phyloP scores from a whole-genome alignment of 2,888 invertebrate genomes.

The Taphrorychus bicolor region DNA sequence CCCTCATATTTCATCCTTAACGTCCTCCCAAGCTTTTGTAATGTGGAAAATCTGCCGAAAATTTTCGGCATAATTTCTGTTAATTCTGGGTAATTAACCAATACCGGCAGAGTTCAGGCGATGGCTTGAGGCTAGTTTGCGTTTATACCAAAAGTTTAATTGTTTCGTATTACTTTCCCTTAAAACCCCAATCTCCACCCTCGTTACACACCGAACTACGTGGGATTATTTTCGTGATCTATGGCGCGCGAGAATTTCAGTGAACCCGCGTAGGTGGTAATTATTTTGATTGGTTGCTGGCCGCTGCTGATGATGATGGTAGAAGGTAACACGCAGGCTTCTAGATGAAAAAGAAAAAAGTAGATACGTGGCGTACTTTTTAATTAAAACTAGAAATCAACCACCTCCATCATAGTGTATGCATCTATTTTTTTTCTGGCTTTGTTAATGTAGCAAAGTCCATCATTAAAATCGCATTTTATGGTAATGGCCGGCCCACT shows the following conservation, averaged over 20 bases:
- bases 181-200: not conserved
- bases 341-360: not conserved
- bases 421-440: not conserved
- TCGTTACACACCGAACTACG: conserved; percentile 4
- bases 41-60: conserved; percentile 27
- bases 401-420: not conserved
- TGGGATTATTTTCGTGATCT: conserved; percentile 2
- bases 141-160: conserved; percentile 35
- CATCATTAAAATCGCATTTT: not conserved
- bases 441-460: not conserved
- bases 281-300: not conserved
- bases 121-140: conserved; percentile 31
- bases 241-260: not conserved
- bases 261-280: not conserved
- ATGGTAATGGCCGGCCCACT: not conserved
- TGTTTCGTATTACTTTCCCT: conserved; percentile 29
- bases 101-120: conserved; percentile 23
- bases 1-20: conserved; percentile 8
- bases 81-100: conserved; percentile 35
- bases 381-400: not conserved
- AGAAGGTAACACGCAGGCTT: too few species aligned
- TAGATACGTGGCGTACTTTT: not conserved
- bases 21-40: conserved; percentile 8
- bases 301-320: not conserved
- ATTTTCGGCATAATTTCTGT: conserved; percentile 28